Percentiles rank a stretch among this genome's conserved stretches.
phyloP scores from a whole-genome alignment of 2,888 invertebrate species.

The Acleris sparsana region DNA sequence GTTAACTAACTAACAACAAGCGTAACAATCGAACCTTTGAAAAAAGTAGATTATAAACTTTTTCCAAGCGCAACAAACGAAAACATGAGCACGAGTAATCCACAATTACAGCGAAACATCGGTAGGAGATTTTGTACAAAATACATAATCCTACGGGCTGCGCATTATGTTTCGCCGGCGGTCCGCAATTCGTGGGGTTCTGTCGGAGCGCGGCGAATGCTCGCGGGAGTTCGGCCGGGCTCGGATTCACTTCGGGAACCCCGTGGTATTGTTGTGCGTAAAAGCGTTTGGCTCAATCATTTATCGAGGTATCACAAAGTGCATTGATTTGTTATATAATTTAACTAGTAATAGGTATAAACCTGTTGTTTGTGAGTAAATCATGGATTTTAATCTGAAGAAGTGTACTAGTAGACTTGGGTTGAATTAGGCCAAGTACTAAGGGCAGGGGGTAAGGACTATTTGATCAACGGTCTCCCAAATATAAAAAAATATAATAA shows the following conservation, averaged over 20 bases:
- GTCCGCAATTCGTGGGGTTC: constrained; percentile 25
- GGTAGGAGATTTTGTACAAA: constrained; percentile 77
- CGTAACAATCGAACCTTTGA: constrained; percentile 14
- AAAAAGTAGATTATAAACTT: constrained; percentile 32
- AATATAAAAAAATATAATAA: no score
- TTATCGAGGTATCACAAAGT: background rate
- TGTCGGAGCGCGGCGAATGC: constrained; percentile 54
- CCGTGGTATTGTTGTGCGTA: constrained; percentile 47
- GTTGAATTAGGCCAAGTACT: no score
- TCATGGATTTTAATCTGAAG: no score
- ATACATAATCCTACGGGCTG: constrained; percentile 67
- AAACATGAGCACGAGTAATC: constrained; percentile 73
- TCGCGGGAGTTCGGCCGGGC: constrained; percentile 60
- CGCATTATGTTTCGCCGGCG: constrained; percentile 33
- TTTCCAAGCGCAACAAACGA: constrained; percentile 60
- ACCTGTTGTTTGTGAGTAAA: no score
- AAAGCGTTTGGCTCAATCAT: constrained; percentile 27
- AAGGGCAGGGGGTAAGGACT: no score
- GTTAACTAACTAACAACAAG: no score
- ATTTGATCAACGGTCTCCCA: no score
- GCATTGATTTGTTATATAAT: background rate
- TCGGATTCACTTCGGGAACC: constrained; percentile 59
- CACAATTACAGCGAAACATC: constrained; percentile 79
- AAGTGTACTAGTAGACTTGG: no score
- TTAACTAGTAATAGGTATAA: no score